Base-by-base conservation (phyloP, 1,140 invertebrate genomes). In the Panulirus ornatus region DNA sequence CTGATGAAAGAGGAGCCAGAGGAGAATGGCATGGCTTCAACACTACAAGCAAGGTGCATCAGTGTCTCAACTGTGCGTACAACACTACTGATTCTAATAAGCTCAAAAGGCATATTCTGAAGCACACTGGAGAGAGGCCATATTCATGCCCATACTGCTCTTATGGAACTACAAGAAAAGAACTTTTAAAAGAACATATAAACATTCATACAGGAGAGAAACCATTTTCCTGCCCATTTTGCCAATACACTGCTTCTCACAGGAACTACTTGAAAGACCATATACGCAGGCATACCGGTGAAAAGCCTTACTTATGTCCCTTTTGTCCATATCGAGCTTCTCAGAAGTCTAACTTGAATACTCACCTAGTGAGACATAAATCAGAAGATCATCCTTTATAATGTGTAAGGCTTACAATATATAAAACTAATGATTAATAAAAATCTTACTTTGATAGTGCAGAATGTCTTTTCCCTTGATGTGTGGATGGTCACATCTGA, bases 1-100 rank as follows among this genome's bases (percentile, higher is more conserved):
- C 40, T 42, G 76, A 79, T 42, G 76, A 30, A 36, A 79, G 76
- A 47, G 51, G 76, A 51, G 51, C 76, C 27, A 44, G 19, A 79
- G 76, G 76, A 79, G 76, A 79, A 16, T 79, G 76, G 76, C 76
- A 79, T 19, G 76, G 76, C 40, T 22, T 79, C 40, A 44, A 14
- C 36, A 19, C 73, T 40, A n/a, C 73, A 16, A 42, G 73, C 73
- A 79, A 79, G 38, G 76, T 79, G 38, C 76, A 79, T 47, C 76
- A 79, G 27, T 79, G 76, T 42, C 76, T 27, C 38, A 22, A 79
- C 76, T 79, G 76, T 47, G 19, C 76, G 16, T 79, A 79, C 76
- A 79, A 47, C 76, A 79, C 76, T 8, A 79, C 76, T 44, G 76
- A 79, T 47, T 79, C 76, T 27, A 44, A 44, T 79, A 79, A 79